phyloP scores from a whole-genome alignment of 2,888 invertebrate species.

The Arge pagana region DNA sequence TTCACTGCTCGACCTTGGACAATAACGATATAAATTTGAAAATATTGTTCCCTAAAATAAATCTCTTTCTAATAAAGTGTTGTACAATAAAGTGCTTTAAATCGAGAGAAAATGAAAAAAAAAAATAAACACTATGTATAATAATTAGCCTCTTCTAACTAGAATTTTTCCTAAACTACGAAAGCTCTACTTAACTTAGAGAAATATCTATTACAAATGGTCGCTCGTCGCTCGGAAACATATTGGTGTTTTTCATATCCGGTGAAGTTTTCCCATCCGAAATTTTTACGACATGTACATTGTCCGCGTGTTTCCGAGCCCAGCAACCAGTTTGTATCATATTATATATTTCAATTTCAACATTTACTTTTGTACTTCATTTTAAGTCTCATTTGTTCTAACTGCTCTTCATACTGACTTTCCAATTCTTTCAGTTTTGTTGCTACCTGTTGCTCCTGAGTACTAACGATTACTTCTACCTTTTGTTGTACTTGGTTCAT shows the following conservation, averaged over 20 bases:
- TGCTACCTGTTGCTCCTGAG: slow-evolving; percentile 58
- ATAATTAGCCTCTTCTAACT: slow-evolving; percentile 55
- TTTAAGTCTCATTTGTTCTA: slow-evolving; percentile 51
- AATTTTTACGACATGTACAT: too few relatives aligned
- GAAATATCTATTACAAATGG: too few relatives aligned
- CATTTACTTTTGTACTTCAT: slow-evolving; percentile 54
- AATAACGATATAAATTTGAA: slow-evolving; percentile 16
- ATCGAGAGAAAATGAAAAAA: slow-evolving; percentile 39
- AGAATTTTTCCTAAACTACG: slow-evolving; percentile 44
- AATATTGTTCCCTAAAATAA: slow-evolving; percentile 34
- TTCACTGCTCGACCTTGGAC: too few relatives aligned
- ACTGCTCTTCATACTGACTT: slow-evolving; percentile 41
- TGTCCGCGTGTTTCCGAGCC: too few relatives aligned
- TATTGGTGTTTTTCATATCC: too few relatives aligned
- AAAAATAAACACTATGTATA: too few relatives aligned
- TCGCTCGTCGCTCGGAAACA: too few relatives aligned
- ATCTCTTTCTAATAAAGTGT: slow-evolving; percentile 38
- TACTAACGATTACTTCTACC: slow-evolving; percentile 59
- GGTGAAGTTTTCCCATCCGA: too few relatives aligned
- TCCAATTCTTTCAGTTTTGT: slow-evolving; percentile 46
- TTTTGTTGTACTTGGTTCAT: slow-evolving; percentile 63
- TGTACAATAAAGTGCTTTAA: slow-evolving; percentile 54
- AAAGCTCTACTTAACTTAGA: slow-evolving; percentile 44
- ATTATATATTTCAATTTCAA: slow-evolving; percentile 51
- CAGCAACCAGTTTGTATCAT: too few relatives aligned